Conservation (phyloP, 2,797 vertebrate genomes). For the Pteronotus mesoamericanus region DNA sequence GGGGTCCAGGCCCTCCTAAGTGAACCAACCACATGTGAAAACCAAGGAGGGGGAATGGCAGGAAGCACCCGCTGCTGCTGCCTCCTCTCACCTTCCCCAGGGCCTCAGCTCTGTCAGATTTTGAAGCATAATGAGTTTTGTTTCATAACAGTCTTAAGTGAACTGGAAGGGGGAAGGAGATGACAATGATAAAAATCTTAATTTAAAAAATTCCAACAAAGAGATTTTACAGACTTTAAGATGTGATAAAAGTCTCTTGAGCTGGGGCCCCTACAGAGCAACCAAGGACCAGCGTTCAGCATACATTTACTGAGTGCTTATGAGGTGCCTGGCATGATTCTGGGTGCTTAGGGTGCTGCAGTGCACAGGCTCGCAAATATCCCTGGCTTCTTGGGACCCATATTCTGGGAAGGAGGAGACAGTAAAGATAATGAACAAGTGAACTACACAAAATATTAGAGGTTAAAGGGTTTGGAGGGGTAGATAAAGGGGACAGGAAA, state of each 20-base stretch:
- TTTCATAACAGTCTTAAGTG: constrained; percentile 75
- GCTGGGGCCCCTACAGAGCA: not conserved
- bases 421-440: not conserved
- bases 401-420: not conserved
- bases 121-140: constrained; percentile 74
- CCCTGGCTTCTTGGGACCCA: not conserved
- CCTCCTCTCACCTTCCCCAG: constrained; percentile 53
- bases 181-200: constrained; percentile 74
- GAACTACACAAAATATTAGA: not conserved
- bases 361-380: not conserved
- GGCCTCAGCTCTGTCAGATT: constrained; percentile 64
- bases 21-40: not conserved
- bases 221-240: constrained; percentile 59
- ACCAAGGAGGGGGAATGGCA: not conserved
- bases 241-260: constrained; percentile 23
- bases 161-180: constrained; percentile 63
- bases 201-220: constrained; percentile 74
- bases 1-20: not conserved
- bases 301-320: not conserved
- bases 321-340: not conserved
- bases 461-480: not conserved
- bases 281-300: not conserved
- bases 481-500: not conserved
- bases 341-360: not conserved
- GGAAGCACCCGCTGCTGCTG: not conserved